Base-by-base conservation (phyloP, 2,797 vertebrate genomes). In the Trachurus trachurus region DNA sequence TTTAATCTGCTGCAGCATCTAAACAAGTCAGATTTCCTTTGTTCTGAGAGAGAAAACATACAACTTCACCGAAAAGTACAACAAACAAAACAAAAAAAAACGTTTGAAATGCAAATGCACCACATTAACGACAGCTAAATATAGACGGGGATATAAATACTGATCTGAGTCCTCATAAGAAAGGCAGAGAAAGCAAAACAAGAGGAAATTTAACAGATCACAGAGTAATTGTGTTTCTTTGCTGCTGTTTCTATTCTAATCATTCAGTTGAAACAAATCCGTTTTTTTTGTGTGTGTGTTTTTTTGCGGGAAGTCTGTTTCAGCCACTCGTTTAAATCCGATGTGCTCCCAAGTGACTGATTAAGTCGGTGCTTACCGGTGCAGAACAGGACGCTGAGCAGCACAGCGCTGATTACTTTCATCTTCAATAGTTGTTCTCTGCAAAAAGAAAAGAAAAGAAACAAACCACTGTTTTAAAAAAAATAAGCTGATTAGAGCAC, bases 351-450 rank as follows among this genome's bases (percentile, higher is more conserved):
- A 17, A 19, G 82, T 71, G 88, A 64, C 76, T 76, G 82, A 75
- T 89, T 83, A 69, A 53, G 47, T 79, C 74, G 74, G 83, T 72
- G 81, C 93, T 92, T 93, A 96, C 95, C 93, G 42, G 91, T 84
- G 90, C 89, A 93, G 86, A 95, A 66, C 79, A 94, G 82, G 86
- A 57, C 57, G 66, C 88, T 66, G 7, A 95, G 76, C 71, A 86
- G 80, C 19, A 88, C 87, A 37, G 91, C 75, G n/a, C 70, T 60
- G 62, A 89, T 73, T 42, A 59, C 80, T 76, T 85, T 92, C 95
- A 95, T 95, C 88, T 83, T 87, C 60, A 87, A 50, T 6, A 60
- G 65, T 68, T 52, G 42, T 75, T 75, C 63, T 90, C 87, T 93
- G 80, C 37, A 65, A 58, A 74, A 76, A 74, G 26, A 3, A 26